Percentiles rank a stretch among this genome's conserved stretches.
Conservation (phyloP, 37 sponge, comb jelly and placozoan genomes). For the Agelas oroides region DNA sequence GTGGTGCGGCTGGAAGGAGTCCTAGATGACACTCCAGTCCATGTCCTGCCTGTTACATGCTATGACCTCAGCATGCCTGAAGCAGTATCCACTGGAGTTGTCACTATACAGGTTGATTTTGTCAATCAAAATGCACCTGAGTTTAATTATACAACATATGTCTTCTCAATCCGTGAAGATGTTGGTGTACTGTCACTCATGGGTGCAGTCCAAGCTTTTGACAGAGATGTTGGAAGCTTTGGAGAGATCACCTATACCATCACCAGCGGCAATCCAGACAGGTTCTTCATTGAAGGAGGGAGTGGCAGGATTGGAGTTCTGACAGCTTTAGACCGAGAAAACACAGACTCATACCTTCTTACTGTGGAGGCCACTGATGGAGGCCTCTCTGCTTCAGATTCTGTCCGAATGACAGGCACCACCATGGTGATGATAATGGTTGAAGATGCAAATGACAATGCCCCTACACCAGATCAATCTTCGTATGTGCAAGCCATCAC, state of each 20-base stretch:
- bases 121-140: constrained; percentile 65
- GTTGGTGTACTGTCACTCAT: constrained; percentile 21
- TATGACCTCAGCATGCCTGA: constrained; percentile 43
- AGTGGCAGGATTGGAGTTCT: constrained; percentile 71
- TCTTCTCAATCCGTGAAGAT: constrained; percentile 47
- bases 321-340: constrained; percentile 69
- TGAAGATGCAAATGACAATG: constrained; percentile 58
- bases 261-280: constrained; percentile 54
- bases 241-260: constrained; percentile 69
- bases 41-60: constrained; percentile 60
- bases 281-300: constrained; percentile 62
- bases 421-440: constrained; percentile 50
- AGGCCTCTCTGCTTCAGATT: constrained; percentile 41
- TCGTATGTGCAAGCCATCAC: constrained; percentile 57
- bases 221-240: constrained; percentile 74
- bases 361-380: constrained; percentile 77
- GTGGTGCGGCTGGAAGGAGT: constrained; percentile 20
- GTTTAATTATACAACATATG: constrained; percentile 54
- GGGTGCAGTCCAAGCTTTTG: constrained; percentile 61
- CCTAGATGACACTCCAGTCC: constrained; percentile 68
- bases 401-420: constrained; percentile 39
- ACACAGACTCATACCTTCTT: constrained; percentile 27
- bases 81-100: constrained; percentile 43
- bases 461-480: constrained; percentile 32
- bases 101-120: constrained; percentile 66